Evolutionary conservation across 2,797 vertebrate genomes (phyloP), one percentile per base, ranked within the genome.

Genomic region (Distichodus sexfasciatus): DNA sequence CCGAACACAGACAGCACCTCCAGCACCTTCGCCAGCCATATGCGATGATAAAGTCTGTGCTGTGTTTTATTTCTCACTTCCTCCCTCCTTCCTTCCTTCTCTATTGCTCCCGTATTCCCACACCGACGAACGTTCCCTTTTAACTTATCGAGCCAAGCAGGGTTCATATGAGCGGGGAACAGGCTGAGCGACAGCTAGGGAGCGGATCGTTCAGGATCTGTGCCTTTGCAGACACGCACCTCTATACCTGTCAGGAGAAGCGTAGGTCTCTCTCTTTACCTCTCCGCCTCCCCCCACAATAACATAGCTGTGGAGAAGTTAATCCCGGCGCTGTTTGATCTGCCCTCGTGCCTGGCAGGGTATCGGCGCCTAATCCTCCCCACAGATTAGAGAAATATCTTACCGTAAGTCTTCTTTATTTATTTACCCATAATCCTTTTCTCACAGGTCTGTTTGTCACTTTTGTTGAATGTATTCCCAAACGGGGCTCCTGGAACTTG

Each of bases 391-490:
- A 53, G 3, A 70, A 74, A 71, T 54, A 71, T 74, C 59, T 71
- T 67, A 59, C 57, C 63, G 35, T 48, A 19, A 77, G 43, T 67
- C 60, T 2, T 36, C 14, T 79, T 79, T 75, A 69, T 78, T 82
- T 81, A 69, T 63, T 50, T 76, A 62, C 63, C 36, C 67, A 38
- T 76, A 75, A 78, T 78, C 63, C 62, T 51, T n/a, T 71, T 72
- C 47, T 68, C 63, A 59, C 17, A 44, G 12, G 9, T 19, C 41
- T 29, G 14, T 43, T 41, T 57, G 35, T 46, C 19, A 41, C 50
- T 36, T n/a, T 66, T 66, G 12, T 51, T 43, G 47, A 31, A 57
- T 70, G 38, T 74, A 48, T 17, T 17, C 35, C 43, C 33, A 23
- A 70, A 44, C 29, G 19, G 29, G 54, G 59, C 43, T 17, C 9